phyloP scores from a whole-genome alignment of 2,797 vertebrate genomes.

The Synanceia verrucosa region DNA sequence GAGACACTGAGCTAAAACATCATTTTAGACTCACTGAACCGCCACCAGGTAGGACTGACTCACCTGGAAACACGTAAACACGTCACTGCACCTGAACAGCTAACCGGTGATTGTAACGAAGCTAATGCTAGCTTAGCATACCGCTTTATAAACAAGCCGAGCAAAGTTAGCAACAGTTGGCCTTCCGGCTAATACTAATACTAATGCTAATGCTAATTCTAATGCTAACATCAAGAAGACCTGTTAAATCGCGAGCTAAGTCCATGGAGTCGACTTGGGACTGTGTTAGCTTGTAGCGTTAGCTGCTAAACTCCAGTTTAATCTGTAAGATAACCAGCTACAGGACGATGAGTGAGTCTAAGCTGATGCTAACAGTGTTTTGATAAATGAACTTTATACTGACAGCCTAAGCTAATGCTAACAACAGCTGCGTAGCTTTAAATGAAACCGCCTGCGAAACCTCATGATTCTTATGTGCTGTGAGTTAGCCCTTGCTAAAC shows the following conservation, averaged over 20 bases:
- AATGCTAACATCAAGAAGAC: background rate
- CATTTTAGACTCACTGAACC: background rate
- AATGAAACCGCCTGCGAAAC: too few relatives aligned
- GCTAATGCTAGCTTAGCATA: conserved; percentile 16
- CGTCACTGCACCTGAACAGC: background rate
- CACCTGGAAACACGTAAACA: background rate
- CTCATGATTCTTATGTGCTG: background rate
- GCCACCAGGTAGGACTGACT: conserved; percentile 32
- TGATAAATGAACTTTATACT: background rate
- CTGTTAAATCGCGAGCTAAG: background rate
- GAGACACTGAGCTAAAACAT: conserved; percentile 25
- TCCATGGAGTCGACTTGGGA: accelerated
- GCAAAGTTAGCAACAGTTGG: conserved; percentile 52
- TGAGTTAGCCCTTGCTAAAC: conserved; percentile 2
- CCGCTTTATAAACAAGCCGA: background rate
- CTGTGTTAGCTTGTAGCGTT: background rate
- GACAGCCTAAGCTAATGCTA: background rate
- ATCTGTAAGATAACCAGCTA: background rate
- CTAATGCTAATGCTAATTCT: conserved; percentile 41
- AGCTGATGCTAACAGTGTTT: background rate
- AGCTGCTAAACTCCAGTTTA: background rate
- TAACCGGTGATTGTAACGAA: background rate
- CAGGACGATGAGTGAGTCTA: background rate
- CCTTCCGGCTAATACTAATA: conserved; percentile 32
- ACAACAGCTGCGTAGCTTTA: background rate